A percentile compares a stretch with the other conserved stretches of the same genome.
Evolutionary conservation across 2,113 vertebrate species (phyloP).

Genomic region (Oenanthe melanoleuca): DNA sequence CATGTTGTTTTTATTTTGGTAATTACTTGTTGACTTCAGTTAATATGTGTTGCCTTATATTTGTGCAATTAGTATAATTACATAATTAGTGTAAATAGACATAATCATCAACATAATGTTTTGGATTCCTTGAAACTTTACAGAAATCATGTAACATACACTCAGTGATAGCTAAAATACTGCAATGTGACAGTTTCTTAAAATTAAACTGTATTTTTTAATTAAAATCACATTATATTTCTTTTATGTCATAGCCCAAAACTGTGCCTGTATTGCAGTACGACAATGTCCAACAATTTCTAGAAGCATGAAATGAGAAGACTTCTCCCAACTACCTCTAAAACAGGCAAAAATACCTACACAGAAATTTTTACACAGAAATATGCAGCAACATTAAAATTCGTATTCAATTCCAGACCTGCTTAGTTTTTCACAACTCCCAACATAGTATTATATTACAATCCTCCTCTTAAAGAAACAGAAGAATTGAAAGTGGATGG

Average conservation of each 20-base stretch:
- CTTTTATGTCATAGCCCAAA: background rate
- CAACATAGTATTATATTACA: background rate
- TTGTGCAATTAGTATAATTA: constrained; percentile 54
- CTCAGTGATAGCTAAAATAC: background rate
- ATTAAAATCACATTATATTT: background rate
- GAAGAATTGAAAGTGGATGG: background rate
- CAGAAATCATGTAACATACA: background rate
- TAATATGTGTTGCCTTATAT: constrained; percentile 17
- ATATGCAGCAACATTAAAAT: background rate
- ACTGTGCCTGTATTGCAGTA: background rate
- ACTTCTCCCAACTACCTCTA: background rate
- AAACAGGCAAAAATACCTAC: background rate
- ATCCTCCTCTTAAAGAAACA: background rate
- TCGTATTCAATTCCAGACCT: background rate
- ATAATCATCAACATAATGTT: constrained; percentile 32
- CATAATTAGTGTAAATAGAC: constrained; percentile 63
- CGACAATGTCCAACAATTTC: background rate
- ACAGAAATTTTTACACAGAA: background rate
- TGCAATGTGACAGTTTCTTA: background rate
- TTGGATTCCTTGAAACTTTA: constrained; percentile 42
- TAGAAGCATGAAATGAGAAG: background rate
- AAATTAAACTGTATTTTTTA: background rate
- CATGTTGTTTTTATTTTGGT: constrained; percentile 31
- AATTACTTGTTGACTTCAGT: constrained; percentile 35
- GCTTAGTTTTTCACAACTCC: background rate